These are phyloP conservation scores for Columba guinea DNA, from an alignment of 2,797 vertebrate species.

Conservation along the genomic window DNA sequence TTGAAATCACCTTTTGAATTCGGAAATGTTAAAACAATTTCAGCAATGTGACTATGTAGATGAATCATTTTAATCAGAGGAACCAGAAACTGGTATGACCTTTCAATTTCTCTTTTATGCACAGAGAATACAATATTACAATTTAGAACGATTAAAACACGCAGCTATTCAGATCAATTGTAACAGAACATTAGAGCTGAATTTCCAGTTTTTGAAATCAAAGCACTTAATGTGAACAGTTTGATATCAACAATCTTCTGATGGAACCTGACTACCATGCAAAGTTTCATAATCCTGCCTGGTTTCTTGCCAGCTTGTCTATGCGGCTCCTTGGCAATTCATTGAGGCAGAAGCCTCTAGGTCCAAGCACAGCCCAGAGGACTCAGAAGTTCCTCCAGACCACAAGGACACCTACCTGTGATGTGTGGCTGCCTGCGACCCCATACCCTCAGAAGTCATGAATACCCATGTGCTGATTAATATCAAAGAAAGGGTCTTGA, in stretches of 20 bases:
- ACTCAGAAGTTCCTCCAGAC: neutral
- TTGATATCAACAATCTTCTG: neutral
- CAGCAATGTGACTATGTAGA: neutral
- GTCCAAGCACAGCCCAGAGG: neutral
- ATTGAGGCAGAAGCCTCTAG: neutral
- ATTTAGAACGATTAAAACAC: neutral
- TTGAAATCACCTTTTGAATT: conserved; percentile 6
- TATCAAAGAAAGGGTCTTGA: neutral
- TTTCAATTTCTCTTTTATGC: conserved; percentile 24
- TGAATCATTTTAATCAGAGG: conserved; percentile 31
- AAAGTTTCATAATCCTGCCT: neutral
- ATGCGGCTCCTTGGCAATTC: neutral
- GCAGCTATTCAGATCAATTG: neutral
- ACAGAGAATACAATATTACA: neutral
- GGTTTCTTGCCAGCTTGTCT: neutral
- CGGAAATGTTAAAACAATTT: conserved; percentile 25
- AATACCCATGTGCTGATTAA: neutral
- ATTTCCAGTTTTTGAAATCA: neutral
- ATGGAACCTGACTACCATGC: neutral
- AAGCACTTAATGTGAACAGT: neutral
- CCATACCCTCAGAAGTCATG: neutral
- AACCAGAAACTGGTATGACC: conserved; percentile 11
- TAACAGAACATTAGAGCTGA: neutral
- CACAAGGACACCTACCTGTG: neutral
- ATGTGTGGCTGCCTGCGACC: neutral